Evolutionary conservation across 2,888 invertebrate genomes (phyloP).

Genomic region (Agrypnus murinus): DNA sequence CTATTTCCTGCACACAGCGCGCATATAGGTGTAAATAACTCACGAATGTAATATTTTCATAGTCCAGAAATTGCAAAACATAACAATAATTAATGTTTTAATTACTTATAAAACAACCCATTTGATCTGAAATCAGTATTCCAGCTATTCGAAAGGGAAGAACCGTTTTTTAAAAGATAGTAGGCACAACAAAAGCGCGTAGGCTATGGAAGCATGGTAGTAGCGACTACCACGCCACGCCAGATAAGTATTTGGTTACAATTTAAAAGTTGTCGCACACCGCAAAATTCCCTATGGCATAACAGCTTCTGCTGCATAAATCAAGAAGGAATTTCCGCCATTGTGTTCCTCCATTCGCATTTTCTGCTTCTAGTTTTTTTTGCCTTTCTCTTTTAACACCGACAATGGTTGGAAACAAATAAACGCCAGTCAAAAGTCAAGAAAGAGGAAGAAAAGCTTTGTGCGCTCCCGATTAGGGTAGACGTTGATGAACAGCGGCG

Average conservation of each 20-base stretch:
- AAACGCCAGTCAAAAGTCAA: constrained; percentile 51
- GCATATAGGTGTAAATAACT: background rate
- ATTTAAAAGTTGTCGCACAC: constrained; percentile 39
- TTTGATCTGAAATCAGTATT: background rate
- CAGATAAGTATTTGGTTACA: constrained; percentile 30
- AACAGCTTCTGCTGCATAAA: constrained; percentile 44
- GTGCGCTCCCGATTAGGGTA: constrained; percentile 48
- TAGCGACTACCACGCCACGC: too few relatives aligned
- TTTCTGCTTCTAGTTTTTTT: constrained; percentile 7
- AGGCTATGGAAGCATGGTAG: constrained; percentile 38
- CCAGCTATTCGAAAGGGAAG: too few relatives aligned
- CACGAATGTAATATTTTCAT: constrained; percentile 7
- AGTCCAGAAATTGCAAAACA: background rate
- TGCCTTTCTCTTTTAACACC: constrained; percentile 29
- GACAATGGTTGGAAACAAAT: constrained; percentile 50
- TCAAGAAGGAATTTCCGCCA: constrained; percentile 45
- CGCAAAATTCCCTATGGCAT: constrained; percentile 28
- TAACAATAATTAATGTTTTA: background rate
- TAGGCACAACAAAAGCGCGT: background rate
- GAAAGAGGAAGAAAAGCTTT: constrained; percentile 48
- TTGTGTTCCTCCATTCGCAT: constrained; percentile 32
- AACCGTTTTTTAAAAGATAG: too few relatives aligned
- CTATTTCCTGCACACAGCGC: constrained; percentile 16
- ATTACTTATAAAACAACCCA: constrained; percentile 3
- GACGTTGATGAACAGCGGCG: constrained; percentile 48